A percentile compares a stretch with the other conserved stretches of the same genome.
phyloP scores from a whole-genome alignment of 2,797 vertebrate species.

The Phalanger gymnotis region DNA sequence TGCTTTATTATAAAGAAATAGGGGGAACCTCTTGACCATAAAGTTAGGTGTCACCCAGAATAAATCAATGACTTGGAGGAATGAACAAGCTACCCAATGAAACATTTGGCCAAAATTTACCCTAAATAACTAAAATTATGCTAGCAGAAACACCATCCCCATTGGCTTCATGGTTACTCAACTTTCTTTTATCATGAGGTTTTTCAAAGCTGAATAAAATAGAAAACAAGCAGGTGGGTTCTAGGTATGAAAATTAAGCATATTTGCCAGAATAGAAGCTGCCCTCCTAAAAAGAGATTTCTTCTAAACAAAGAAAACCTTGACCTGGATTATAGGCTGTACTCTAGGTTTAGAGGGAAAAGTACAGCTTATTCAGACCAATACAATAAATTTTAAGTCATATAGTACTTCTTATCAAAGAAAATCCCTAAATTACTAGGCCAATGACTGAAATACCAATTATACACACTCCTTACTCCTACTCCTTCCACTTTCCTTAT shows the following conservation, averaged over 20 bases:
- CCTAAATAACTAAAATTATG: not conserved
- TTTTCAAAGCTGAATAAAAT: slow-evolving; percentile 1
- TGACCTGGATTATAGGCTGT: not conserved
- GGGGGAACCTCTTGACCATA: slow-evolving; percentile 24
- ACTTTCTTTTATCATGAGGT: not conserved
- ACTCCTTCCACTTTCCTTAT: not conserved
- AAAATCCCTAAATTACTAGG: not conserved
- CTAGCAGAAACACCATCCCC: not conserved
- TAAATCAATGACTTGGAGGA: not conserved
- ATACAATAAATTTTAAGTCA: slow-evolving; percentile 24
- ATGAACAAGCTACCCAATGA: not conserved
- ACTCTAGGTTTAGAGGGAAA: not conserved
- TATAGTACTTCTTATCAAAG: slow-evolving; percentile 6
- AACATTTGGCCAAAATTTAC: not conserved
- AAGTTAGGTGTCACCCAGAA: slow-evolving; percentile 12
- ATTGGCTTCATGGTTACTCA: not conserved
- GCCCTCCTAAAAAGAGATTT: not conserved
- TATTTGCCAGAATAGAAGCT: not conserved
- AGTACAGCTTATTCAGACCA: not conserved
- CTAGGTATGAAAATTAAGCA: not conserved
- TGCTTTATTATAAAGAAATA: slow-evolving; percentile 20
- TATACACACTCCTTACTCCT: not conserved
- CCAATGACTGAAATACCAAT: not conserved
- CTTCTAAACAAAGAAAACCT: not conserved
- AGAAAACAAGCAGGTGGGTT: not conserved